Evolutionary conservation across 2,113 vertebrate species (phyloP).

Genomic region (Holacanthus passer): DNA sequence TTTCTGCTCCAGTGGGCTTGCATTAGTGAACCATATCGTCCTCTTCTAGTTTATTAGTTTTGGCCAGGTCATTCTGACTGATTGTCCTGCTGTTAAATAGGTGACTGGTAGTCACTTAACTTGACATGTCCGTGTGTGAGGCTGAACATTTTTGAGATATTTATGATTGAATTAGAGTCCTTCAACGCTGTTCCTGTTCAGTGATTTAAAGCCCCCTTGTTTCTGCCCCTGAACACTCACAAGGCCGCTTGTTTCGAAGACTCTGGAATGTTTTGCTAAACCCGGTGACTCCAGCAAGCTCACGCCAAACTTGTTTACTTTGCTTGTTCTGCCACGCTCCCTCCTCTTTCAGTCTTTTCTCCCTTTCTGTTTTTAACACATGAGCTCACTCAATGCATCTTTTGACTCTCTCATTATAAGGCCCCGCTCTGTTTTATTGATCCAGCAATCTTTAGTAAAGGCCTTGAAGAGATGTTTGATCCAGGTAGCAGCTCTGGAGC

Average conservation of each 20-base stretch:
- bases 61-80: conserved; percentile 13
- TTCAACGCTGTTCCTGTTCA: conserved; percentile 73
- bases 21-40: conserved; percentile 9
- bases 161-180: conserved; percentile 73
- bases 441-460: conserved; percentile 1
- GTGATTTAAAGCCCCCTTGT: conserved; percentile 78
- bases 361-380: conserved; percentile 61
- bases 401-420: conserved; percentile 29
- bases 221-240: conserved; percentile 73
- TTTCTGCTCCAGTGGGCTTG: background rate
- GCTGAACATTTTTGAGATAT: conserved; percentile 58
- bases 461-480: conserved; percentile 11
- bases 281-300: conserved; percentile 80
- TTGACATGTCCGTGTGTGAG: conserved; percentile 30
- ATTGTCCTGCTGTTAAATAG: conserved; percentile 32
- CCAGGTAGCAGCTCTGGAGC: background rate
- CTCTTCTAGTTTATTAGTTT: background rate
- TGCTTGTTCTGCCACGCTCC: conserved; percentile 64
- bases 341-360: conserved; percentile 65
- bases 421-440: conserved; percentile 26
- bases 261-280: conserved; percentile 87
- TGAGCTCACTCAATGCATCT: conserved; percentile 42
- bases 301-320: conserved; percentile 82
- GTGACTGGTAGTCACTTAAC: conserved; percentile 24
- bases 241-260: conserved; percentile 78